phyloP scores from a whole-genome alignment of 2,888 invertebrate genomes.

The Herminia tarsipennalis region DNA sequence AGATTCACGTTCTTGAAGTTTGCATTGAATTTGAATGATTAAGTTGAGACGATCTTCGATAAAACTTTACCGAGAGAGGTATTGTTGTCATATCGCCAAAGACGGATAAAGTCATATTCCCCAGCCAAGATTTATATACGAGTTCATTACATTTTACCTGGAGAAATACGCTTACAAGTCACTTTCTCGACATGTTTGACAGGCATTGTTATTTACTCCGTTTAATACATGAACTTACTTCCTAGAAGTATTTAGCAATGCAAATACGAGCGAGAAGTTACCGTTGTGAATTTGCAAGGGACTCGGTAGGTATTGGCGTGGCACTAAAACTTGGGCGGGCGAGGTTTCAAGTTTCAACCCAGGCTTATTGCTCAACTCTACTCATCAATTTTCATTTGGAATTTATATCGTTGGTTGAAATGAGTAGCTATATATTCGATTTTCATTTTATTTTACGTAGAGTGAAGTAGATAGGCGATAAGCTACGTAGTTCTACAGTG shows the following conservation, averaged over 20 bases:
- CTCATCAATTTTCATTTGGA: conserved; percentile 52
- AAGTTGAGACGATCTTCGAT: too few species aligned
- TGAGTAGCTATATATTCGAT: conserved; percentile 1
- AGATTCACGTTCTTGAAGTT: neutral
- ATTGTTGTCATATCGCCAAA: too few species aligned
- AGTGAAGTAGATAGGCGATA: neutral
- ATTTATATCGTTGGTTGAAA: conserved; percentile 45
- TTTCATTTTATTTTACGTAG: neutral
- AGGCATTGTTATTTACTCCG: conserved; percentile 1
- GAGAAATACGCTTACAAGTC: neutral
- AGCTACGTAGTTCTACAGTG: conserved; percentile 37
- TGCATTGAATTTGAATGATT: neutral
- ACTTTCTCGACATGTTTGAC: conserved; percentile 3
- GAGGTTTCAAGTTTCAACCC: conserved; percentile 47
- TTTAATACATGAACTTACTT: conserved; percentile 21
- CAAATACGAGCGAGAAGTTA: conserved; percentile 37
- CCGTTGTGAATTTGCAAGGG: conserved; percentile 32
- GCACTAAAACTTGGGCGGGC: conserved; percentile 35
- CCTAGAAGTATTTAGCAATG: conserved; percentile 31
- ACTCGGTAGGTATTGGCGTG: conserved; percentile 27
- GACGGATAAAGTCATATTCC: too few species aligned
- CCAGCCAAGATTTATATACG: too few species aligned
- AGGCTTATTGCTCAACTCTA: conserved; percentile 52
- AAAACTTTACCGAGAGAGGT: too few species aligned
- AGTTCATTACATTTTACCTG: too few species aligned